Percentiles rank a stretch among this genome's conserved stretches.
Evolutionary conservation across 2,113 vertebrate species (phyloP).

Genomic region (Limnothrissa miodon): DNA sequence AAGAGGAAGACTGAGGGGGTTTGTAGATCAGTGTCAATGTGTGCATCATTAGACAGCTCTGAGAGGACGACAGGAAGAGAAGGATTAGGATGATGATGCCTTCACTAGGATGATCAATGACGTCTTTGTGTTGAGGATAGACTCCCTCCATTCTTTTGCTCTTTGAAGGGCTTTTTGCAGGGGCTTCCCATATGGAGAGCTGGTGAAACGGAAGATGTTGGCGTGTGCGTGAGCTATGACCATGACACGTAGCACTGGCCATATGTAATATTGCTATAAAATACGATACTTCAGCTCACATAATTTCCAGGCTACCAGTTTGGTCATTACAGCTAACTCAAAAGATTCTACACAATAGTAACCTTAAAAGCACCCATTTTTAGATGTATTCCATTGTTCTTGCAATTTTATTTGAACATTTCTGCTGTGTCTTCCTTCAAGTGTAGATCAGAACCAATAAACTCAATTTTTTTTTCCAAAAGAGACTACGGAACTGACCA

Average conservation of each 20-base stretch:
- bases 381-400: neutral
- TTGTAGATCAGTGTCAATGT: conserved; percentile 61
- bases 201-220: conserved; percentile 23
- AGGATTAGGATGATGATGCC: conserved; percentile 62
- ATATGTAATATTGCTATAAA: neutral
- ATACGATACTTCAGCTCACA: neutral
- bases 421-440: neutral
- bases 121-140: conserved; percentile 46
- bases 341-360: neutral
- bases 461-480: conserved; percentile 62
- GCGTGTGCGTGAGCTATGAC: neutral
- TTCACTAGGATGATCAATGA: conserved; percentile 64
- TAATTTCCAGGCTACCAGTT: neutral
- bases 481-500: conserved; percentile 66
- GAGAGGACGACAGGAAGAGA: conserved; percentile 54
- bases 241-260: conserved; percentile 8
- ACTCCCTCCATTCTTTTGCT: neutral
- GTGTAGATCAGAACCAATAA: conserved; percentile 63
- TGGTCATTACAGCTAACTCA: neutral
- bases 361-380: neutral
- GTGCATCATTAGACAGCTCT: conserved; percentile 68
- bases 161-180: conserved; percentile 34
- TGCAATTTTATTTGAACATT: neutral
- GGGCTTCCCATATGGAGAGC: conserved; percentile 27
- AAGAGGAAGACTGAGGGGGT: conserved; percentile 41